Percentiles rank a stretch among this genome's conserved stretches.
Conservation (phyloP, 2,113 vertebrate genomes). For the Hemichromis elongatus region DNA sequence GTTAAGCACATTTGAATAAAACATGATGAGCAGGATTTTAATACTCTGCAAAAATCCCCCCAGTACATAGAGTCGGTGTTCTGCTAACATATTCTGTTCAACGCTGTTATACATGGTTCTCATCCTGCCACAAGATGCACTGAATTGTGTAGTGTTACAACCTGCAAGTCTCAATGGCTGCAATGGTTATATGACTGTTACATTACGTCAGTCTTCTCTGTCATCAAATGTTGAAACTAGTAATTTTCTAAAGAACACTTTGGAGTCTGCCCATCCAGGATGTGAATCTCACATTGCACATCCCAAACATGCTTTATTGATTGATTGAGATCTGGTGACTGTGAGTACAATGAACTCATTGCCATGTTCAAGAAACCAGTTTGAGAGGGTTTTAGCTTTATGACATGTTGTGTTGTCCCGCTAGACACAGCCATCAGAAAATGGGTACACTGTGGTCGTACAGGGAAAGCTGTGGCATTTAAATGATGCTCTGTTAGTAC, state of each 20-base stretch:
- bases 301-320: not conserved
- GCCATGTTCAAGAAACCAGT: not conserved
- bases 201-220: not conserved
- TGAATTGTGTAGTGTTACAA: not conserved
- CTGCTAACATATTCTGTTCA: conserved; percentile 15
- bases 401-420: not conserved
- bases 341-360: not conserved
- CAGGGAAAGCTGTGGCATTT: not conserved
- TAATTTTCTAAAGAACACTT: not conserved
- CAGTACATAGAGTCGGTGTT: not conserved
- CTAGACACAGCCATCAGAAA: not conserved
- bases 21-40: conserved; percentile 14
- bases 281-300: not conserved
- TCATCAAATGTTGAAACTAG: not conserved
- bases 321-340: not conserved
- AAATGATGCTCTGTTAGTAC: not conserved
- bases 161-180: not conserved
- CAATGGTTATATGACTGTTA: not conserved
- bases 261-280: not conserved
- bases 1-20: conserved; percentile 40
- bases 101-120: not conserved
- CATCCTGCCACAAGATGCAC: not conserved
- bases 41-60: conserved; percentile 6
- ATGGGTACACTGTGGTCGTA: not conserved
- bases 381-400: not conserved